Evolutionary conservation across 2,888 invertebrate genomes (phyloP).

Genomic region (Tachina lurida): DNA sequence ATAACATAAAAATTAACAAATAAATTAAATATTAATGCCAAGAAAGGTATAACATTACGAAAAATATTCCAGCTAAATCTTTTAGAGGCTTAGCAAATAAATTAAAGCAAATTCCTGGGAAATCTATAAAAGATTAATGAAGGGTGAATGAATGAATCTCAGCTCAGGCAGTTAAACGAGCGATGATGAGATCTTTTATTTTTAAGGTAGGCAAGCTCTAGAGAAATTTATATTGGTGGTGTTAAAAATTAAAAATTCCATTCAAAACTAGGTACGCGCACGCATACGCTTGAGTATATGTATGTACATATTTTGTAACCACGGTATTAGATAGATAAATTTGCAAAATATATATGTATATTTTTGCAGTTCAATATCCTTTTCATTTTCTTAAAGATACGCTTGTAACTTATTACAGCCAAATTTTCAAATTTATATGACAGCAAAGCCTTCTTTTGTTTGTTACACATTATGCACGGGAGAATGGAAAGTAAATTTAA

Average conservation of each 20-base stretch:
- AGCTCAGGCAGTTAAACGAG: neutral
- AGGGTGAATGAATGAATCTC: constrained; percentile 47
- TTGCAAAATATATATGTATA: constrained; percentile 66
- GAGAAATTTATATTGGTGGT: constrained; percentile 60
- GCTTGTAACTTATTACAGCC: constrained; percentile 36
- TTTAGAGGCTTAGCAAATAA: constrained; percentile 33
- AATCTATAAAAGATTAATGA: constrained; percentile 26
- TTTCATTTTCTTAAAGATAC: neutral
- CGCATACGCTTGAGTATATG: too few species aligned
- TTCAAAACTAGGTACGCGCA: neutral
- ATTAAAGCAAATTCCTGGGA: constrained; percentile 45
- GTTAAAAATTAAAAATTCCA: constrained; percentile 36
- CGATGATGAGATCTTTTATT: constrained; percentile 40
- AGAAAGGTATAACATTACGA: constrained; percentile 56
- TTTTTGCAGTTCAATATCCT: constrained; percentile 31
- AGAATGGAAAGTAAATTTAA: constrained; percentile 33
- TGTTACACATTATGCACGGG: constrained; percentile 32
- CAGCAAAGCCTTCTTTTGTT: constrained; percentile 65
- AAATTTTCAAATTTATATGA: constrained; percentile 64
- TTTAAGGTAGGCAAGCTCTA: too few species aligned
- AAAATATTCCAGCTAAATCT: constrained; percentile 20
- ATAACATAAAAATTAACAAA: neutral
- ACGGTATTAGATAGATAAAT: constrained; percentile 37
- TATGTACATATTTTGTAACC: neutral
- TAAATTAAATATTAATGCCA: constrained; percentile 36